These are phyloP conservation scores for Actenoides lindsayi DNA, from an alignment of 2,113 vertebrate genomes.

Conservation along the genomic window DNA sequence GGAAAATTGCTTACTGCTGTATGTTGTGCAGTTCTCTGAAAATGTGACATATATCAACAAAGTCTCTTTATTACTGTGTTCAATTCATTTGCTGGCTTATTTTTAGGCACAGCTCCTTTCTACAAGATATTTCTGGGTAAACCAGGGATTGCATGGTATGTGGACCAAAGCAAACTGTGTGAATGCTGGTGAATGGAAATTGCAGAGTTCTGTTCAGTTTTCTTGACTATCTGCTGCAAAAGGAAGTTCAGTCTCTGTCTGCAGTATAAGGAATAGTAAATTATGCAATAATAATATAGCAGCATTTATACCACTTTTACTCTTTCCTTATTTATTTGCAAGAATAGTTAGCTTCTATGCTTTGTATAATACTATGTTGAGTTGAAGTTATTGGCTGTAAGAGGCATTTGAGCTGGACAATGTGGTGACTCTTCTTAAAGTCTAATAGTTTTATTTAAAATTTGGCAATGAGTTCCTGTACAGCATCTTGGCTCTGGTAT, in stretches of 20 bases:
- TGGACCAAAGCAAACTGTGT: background rate
- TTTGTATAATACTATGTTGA: background rate
- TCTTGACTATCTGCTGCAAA: background rate
- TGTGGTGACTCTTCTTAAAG: background rate
- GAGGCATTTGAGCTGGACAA: background rate
- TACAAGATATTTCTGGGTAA: conserved; percentile 16
- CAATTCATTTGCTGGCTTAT: conserved; percentile 10
- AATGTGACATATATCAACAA: background rate
- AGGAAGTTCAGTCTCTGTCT: background rate
- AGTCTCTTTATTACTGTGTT: background rate
- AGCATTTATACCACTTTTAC: background rate
- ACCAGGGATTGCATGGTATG: conserved; percentile 19
- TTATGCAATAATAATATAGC: background rate
- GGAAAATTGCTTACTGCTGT: background rate
- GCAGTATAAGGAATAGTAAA: background rate
- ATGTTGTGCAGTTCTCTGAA: conserved; percentile 6
- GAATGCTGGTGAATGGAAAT: conserved; percentile 9
- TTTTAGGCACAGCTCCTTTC: conserved; percentile 24
- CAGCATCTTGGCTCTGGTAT: background rate
- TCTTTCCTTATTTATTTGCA: background rate
- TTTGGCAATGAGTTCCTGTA: background rate
- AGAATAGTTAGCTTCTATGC: background rate
- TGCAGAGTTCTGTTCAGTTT: background rate
- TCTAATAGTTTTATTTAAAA: background rate
- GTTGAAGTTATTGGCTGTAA: background rate